Percentiles rank a stretch among this genome's conserved stretches.
phyloP scores from a whole-genome alignment of 1,140 invertebrate genomes.

The Caenorhabditis tropicalis region DNA sequence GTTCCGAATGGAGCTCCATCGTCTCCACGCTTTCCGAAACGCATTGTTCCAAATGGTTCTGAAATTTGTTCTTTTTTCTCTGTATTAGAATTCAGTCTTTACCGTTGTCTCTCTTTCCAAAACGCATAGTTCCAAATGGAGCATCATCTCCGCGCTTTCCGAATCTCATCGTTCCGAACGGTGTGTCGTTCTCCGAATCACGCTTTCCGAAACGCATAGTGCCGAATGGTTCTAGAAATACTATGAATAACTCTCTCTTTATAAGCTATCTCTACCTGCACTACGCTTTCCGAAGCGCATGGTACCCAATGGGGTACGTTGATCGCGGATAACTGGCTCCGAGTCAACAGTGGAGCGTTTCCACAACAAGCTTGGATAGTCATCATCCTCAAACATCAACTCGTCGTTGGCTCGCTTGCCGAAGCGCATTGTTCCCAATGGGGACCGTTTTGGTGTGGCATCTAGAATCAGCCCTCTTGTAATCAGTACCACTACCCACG shows the following conservation, averaged over 20 bases:
- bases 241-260: neutral
- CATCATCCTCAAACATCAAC: neutral
- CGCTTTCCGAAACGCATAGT: conserved; percentile 54
- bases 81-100: neutral
- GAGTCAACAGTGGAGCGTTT: conserved; percentile 26
- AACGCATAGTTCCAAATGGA: conserved; percentile 56
- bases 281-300: conserved; percentile 64
- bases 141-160: conserved; percentile 37
- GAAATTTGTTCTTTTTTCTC: neutral
- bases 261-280: neutral
- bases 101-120: conserved; percentile 31
- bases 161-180: conserved; percentile 49
- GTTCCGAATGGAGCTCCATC: conserved; percentile 63
- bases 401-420: conserved; percentile 49
- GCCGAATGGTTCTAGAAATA: conserved; percentile 27
- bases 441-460: conserved; percentile 35
- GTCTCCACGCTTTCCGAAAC: conserved; percentile 36
- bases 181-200: neutral
- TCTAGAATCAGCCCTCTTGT: neutral
- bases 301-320: conserved; percentile 61
- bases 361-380: neutral
- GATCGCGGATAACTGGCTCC: conserved; percentile 43
- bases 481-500: neutral
- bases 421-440: conserved; percentile 60
- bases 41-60: conserved; percentile 37